Evolutionary conservation across 2,888 invertebrate species (phyloP).

Genomic region (Melanargia galathea): DNA sequence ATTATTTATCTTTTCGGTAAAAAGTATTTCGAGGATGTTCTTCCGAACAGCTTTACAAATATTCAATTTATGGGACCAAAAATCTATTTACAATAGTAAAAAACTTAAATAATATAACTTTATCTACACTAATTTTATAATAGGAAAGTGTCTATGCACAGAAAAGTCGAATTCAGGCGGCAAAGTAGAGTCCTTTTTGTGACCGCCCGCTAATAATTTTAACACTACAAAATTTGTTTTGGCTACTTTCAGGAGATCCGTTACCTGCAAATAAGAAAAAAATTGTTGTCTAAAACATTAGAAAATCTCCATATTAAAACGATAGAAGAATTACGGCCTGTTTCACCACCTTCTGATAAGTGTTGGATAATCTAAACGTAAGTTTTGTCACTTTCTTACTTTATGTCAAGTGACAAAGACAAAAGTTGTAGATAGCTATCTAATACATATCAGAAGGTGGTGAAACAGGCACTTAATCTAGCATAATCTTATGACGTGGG

Average conservation of each 20-base stretch:
- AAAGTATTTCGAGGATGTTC: background rate
- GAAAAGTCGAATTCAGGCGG: slow-evolving; percentile 96
- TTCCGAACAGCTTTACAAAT: background rate
- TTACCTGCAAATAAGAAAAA: slow-evolving; percentile 78
- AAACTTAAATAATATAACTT: slow-evolving; percentile 11
- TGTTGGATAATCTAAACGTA: too few relatives aligned
- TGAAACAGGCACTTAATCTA: too few relatives aligned
- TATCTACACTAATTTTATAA: slow-evolving; percentile 86
- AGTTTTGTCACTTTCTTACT: too few relatives aligned
- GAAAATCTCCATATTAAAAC: too few relatives aligned
- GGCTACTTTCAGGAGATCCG: slow-evolving; percentile 92
- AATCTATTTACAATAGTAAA: background rate
- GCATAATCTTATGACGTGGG: too few relatives aligned
- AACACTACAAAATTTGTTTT: slow-evolving; percentile 98
- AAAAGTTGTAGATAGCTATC: too few relatives aligned
- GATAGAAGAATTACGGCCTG: too few relatives aligned
- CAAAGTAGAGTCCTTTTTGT: slow-evolving; percentile 91
- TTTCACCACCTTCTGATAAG: too few relatives aligned
- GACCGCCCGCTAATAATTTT: slow-evolving; percentile 95
- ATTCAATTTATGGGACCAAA: background rate
- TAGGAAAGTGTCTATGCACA: slow-evolving; percentile 93
- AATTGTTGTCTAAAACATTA: background rate
- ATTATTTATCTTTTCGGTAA: background rate
- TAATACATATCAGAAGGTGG: too few relatives aligned
- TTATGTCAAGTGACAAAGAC: too few relatives aligned